Conservation (phyloP, 2,797 vertebrate genomes). For the Chromobotia macracanthus region DNA sequence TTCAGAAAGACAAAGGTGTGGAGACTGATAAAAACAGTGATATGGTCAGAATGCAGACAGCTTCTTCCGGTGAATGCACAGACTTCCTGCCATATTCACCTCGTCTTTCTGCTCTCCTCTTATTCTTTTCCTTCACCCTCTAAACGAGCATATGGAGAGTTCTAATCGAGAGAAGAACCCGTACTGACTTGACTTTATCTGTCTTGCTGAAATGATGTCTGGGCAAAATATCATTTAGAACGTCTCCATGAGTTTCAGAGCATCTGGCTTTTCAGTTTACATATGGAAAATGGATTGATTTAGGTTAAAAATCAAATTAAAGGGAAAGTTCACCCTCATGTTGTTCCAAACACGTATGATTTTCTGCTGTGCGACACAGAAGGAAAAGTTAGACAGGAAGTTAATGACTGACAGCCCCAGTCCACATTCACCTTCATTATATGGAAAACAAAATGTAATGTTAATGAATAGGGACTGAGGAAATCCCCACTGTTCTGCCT, state of each 20-base stretch:
- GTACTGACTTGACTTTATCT: not conserved
- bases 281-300: slow-evolving; percentile 12
- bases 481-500: not conserved
- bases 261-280: slow-evolving; percentile 22
- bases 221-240: not conserved
- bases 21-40: slow-evolving; percentile 40
- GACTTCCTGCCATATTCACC: slow-evolving; percentile 35
- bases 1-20: slow-evolving; percentile 39
- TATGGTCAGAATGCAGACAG: slow-evolving; percentile 12
- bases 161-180: slow-evolving; percentile 18
- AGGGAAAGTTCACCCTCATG: not conserved
- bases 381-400: not conserved
- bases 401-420: not conserved
- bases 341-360: not conserved
- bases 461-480: not conserved
- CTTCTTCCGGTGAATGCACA: slow-evolving; percentile 31
- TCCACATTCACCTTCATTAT: not conserved
- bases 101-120: slow-evolving; percentile 40
- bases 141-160: slow-evolving; percentile 23
- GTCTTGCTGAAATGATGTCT: slow-evolving; percentile 15
- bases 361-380: not conserved
- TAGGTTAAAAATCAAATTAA: not conserved
- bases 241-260: not conserved
- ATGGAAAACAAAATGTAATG: not conserved
- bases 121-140: slow-evolving; percentile 16